Evolutionary conservation across 1,140 invertebrate species (phyloP), one percentile per base, ranked within the genome.

Genomic region (Ips nitidus): DNA sequence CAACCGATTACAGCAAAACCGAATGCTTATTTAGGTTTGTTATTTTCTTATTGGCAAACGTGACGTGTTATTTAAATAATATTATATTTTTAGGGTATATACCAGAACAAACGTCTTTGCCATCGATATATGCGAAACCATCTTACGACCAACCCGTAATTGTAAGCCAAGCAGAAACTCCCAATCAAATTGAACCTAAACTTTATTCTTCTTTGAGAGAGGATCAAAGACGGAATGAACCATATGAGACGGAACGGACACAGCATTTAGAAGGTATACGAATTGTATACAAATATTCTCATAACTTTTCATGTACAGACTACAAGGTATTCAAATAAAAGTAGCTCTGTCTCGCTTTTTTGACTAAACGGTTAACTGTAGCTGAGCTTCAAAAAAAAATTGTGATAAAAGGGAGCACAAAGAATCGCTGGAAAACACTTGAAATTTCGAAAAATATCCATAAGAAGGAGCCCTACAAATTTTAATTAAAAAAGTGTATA

Each of bases 1-100:
- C 81, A 85, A 68, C 80, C 85, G 47, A 78, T 78, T 77, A 53
- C 82, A 78, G 47, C 82, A 80, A 42, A 75, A 69, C 75, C 75
- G 39, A 79, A 78, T 50, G 75, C 70, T 6, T 79, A 76, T 60
- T 64, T 78, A 36, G 78, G 77, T 71, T 0, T 39, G 38, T 74
- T 64, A 47, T 39, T 52, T 22, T 45, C 47, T 66, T 5, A 42
- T 66, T 56, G 22, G 22, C 22, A 22, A 22, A 22, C 22, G 22
- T 22, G 22, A 22, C 22, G 22, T 0, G 22, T 22, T 22, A 22
- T 22, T 22, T 22, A 22, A 22, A 22, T 22, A 22, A 22, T 22
- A 2, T 52, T 2, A 2, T 52, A 39, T n/a, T 58, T 45, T 57
- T 58, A 58, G 66, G 66, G 2, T 64, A 58, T 59, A 22, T 40